These are phyloP conservation scores for Asarcornis scutulata DNA, from an alignment of 2,113 vertebrate genomes.

Conservation along the genomic window DNA sequence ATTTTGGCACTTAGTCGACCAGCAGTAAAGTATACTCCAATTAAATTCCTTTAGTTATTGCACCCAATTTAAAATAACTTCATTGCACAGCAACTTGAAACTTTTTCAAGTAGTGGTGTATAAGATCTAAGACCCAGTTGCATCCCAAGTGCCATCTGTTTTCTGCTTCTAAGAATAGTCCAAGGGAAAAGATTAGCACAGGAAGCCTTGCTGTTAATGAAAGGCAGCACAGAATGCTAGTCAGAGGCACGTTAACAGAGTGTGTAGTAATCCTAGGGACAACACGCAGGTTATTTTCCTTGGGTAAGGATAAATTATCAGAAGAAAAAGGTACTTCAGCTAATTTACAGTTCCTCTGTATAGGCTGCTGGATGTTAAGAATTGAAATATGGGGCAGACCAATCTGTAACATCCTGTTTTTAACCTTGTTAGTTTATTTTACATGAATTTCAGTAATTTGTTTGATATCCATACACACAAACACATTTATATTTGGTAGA, in stretches of 20 bases:
- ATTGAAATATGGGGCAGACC: not conserved
- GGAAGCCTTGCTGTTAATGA: not conserved
- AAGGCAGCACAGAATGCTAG: accelerated
- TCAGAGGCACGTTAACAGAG: accelerated
- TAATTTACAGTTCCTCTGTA: not conserved
- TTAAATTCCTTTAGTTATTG: not conserved
- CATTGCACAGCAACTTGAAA: not conserved
- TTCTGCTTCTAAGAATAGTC: not conserved
- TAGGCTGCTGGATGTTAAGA: not conserved
- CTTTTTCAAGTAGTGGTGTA: not conserved
- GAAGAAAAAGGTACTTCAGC: not conserved
- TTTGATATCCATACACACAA: not conserved
- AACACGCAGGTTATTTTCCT: not conserved
- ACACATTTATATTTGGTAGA: accelerated
- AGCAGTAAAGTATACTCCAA: not conserved
- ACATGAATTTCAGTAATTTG: not conserved
- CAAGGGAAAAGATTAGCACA: not conserved
- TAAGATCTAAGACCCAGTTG: not conserved
- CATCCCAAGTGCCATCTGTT: not conserved
- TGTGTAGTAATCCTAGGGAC: too few species aligned
- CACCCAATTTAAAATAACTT: not conserved
- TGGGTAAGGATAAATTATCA: not conserved
- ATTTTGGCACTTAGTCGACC: not conserved
- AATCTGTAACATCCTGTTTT: not conserved
- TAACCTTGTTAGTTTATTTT: not conserved